Base-by-base conservation (phyloP, 2,113 vertebrate species). In the Pseudopipra pipra region DNA sequence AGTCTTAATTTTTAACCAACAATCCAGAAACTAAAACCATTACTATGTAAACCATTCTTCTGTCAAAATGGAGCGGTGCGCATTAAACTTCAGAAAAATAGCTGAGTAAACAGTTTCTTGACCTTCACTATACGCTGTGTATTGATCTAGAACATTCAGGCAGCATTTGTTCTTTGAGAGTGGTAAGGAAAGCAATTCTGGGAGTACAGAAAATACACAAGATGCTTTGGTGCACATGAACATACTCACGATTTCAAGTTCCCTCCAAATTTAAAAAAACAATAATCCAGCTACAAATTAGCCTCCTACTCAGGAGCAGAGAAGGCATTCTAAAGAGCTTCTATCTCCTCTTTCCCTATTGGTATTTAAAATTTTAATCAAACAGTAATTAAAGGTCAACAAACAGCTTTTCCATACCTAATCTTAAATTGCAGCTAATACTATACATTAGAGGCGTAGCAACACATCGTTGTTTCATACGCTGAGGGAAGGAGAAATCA, bases 351-450 rank as follows among this genome's bases (percentile, higher is more conserved):
- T 88, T 96, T 78, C 65, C 73, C 20, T 73, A 82, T 61, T 83
- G 82, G 43, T 85, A 89, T 87, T 96, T 94, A 96, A 95, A 93
- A 24, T 52, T 87, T 93, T 93, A 91, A 94, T 75, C 56, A 61
- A 87, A 93, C 12, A 73, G 46, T 90, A 95, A 88, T 76, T 65
- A 72, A 96, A 95, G 82, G 76, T 76, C 86, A 93, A 84, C 28
- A 96, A 94, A 94, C 37, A 76, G 81, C 56, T 94, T 41, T 94
- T 81, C 70, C 70, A 54, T 66, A 96, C 33, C 93, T 97, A 58
- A 88, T 95, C 96, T 90, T 80, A 81, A 93, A 78, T 94, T 91
- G 83, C 47, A 95, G 80, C 18, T 95, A 93, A 97, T 80, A 92
- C 2, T 19, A 44, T 44, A 74, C 28, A 89, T 90, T 94, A 87